Percentiles rank a stretch among this genome's conserved stretches.
Conservation (phyloP, 2,888 invertebrate species). For the Lapara coniferarum region DNA sequence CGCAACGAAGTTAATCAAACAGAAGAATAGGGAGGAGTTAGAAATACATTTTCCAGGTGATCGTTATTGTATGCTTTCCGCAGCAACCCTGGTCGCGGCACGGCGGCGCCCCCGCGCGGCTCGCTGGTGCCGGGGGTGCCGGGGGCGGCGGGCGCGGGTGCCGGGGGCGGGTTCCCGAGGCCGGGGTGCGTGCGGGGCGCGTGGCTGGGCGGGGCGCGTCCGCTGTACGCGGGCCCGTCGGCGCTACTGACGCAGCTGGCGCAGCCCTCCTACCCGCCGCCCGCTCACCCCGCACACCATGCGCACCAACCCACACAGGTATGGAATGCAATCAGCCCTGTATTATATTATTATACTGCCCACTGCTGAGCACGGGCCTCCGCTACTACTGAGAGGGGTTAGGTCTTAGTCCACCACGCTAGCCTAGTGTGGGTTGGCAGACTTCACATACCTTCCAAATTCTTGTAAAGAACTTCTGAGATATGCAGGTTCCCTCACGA, state of each 20-base stretch:
- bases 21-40: too few species aligned
- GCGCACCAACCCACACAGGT: not conserved
- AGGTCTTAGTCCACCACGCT: too few species aligned
- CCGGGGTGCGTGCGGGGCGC: constrained; percentile 40
- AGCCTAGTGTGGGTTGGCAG: too few species aligned
- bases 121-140: constrained; percentile 25
- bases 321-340: not conserved
- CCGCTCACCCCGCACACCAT: constrained; percentile 47
- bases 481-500: too few species aligned
- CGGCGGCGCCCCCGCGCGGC: not conserved
- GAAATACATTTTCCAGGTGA: too few species aligned
- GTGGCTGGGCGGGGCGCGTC: constrained; percentile 48
- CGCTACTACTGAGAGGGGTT: too few species aligned
- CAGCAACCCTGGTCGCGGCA: constrained; percentile 54
- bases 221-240: constrained; percentile 71
- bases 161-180: constrained; percentile 31
- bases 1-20: too few species aligned
- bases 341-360: too few species aligned
- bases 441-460: too few species aligned
- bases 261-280: constrained; percentile 83
- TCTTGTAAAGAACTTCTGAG: too few species aligned
- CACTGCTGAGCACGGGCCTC: too few species aligned
- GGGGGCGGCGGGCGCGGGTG: constrained; percentile 41
- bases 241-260: constrained; percentile 86
- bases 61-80: not conserved